These are phyloP conservation scores for Tipula lateralis DNA, from an alignment of 2,888 invertebrate genomes.

Conservation along the genomic window DNA sequence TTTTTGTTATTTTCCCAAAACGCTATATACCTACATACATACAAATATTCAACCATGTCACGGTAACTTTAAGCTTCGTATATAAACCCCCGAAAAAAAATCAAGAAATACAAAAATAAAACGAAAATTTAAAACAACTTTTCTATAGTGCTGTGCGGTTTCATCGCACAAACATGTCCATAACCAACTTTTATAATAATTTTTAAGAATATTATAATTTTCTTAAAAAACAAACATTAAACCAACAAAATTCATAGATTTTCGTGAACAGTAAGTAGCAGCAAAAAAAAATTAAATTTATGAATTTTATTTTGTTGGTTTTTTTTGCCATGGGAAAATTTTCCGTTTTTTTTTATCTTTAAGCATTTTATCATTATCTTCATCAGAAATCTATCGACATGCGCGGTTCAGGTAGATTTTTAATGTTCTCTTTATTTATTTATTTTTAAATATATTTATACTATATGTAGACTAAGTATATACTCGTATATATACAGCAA, in stretches of 20 bases:
- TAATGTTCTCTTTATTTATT: not conserved
- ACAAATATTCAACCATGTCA: not conserved
- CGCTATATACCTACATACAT: not conserved
- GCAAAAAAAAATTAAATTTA: not conserved
- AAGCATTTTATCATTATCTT: not conserved
- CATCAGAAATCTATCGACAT: not conserved
- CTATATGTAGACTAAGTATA: not conserved
- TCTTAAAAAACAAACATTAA: not conserved
- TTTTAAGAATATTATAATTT: not conserved
- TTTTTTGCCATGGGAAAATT: not conserved
- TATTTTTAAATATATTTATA: not conserved
- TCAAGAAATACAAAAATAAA: not conserved
- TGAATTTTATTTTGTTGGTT: not conserved
- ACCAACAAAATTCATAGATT: not conserved
- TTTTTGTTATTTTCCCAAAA: not conserved
- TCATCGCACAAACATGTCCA: not conserved
- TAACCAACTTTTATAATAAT: not conserved
- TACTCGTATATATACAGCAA: too few relatives aligned
- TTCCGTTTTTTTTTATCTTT: not conserved
- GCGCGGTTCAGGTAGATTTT: not conserved
- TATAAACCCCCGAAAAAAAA: not conserved
- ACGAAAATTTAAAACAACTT: not conserved
- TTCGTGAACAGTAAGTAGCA: not conserved
- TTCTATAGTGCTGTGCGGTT: not conserved
- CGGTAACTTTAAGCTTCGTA: not conserved